Evolutionary conservation across 2,888 invertebrate species (phyloP), one percentile per base, ranked within the genome.

Genomic region (Drosophila robusta): DNA sequence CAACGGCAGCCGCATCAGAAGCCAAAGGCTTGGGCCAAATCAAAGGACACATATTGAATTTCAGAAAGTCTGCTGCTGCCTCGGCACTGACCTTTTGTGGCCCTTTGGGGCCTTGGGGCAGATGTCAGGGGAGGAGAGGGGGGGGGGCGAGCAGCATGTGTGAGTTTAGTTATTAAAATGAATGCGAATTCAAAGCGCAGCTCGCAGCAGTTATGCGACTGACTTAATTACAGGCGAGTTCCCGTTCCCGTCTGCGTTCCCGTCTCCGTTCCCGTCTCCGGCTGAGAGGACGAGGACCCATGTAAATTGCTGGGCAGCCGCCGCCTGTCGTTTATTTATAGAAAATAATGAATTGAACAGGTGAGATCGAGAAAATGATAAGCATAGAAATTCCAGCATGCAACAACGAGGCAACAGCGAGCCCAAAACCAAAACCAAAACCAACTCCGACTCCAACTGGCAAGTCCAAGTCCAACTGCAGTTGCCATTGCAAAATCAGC

Each of bases 281-380:
- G 26, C 7, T 29, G 26, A 34, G 32, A 12, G 32, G 54, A 32
- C 65, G 39, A 44, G 41, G 49, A 51, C 39, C 74, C 80, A 83
- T 87, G 83, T 83, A 87, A 87, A 87, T 86, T 83, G 81, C 55
- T 66, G 69, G 57, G 64, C 55, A 49, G 41, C 42, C 34, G 57
- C 67, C 51, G 67, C 49, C 81, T 74, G 85, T 81, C 85, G 85
- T 88, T 85, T 85, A 88, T 85, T 85, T 85, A 85, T 85, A 85
- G 85, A 85, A 84, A 85, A 85, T 85, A 85, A 89, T 89, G 85
- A 88, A 89, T 83, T 88, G 89, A 83, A 84, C 88, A 88, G 88
- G 87, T 89, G 88, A 88, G 88, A 88, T 88, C 89, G 78, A 75
- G 77, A 73, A 87, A 79, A 84, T 88, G 89, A 88, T 88, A 88